A percentile compares a stretch with the other conserved stretches of the same genome.
These are phyloP conservation scores for Phytoseiulus persimilis DNA, from an alignment of 2,888 invertebrate species.

Conservation along the genomic window DNA sequence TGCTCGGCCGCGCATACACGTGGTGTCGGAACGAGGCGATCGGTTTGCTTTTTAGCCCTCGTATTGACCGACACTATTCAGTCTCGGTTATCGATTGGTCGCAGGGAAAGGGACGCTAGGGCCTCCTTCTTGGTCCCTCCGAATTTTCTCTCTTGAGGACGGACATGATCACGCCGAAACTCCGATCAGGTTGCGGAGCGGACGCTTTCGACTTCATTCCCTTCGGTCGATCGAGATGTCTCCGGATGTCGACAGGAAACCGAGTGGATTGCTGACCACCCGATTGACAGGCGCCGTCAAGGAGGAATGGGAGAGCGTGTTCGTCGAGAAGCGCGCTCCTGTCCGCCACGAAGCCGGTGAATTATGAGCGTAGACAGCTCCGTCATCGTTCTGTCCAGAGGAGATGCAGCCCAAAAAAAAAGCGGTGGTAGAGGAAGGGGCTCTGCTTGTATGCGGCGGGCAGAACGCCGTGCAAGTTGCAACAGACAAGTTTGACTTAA, in stretches of 20 bases:
- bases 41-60: too few relatives aligned
- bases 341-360: background rate
- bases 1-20: too few relatives aligned
- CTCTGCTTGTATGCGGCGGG: background rate
- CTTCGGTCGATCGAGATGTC: background rate
- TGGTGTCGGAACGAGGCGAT: too few relatives aligned
- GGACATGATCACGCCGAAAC: too few relatives aligned
- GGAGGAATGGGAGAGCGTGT: background rate
- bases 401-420: background rate
- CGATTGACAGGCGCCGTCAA: background rate
- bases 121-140: too few relatives aligned
- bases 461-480: background rate
- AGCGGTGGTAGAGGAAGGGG: background rate
- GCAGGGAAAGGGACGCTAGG: too few relatives aligned
- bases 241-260: background rate
- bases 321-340: background rate
- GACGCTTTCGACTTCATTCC: too few relatives aligned
- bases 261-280: background rate
- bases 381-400: background rate
- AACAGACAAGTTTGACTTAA: conserved; percentile 5
- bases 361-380: background rate
- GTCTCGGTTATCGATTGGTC: too few relatives aligned
- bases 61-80: too few relatives aligned
- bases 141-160: too few relatives aligned
- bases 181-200: too few relatives aligned